Evolutionary conservation across 2,113 vertebrate species (phyloP).

Genomic region (Cercopithecus mona): DNA sequence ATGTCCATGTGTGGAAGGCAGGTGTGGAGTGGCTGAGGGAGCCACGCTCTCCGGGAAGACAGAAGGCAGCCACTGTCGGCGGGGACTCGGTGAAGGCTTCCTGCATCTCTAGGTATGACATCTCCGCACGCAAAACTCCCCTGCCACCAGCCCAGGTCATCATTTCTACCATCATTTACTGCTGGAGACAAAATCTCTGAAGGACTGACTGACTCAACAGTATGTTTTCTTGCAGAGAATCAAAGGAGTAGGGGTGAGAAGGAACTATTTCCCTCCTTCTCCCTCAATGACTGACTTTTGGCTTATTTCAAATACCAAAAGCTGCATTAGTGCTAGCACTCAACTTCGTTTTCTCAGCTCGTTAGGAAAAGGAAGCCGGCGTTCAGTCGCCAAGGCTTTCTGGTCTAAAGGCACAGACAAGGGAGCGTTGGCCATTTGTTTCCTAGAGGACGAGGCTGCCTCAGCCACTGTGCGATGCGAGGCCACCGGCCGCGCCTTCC

Average conservation of each 20-base stretch:
- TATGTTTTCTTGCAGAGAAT: fast-evolving
- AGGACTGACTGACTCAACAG: fast-evolving
- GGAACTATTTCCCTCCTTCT: fast-evolving
- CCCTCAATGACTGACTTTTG: no score
- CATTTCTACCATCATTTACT: neutral
- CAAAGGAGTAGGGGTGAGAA: neutral
- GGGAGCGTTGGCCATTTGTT: no score
- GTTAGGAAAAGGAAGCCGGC: no score
- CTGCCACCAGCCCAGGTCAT: no score
- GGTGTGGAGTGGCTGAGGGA: neutral
- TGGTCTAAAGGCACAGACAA: neutral
- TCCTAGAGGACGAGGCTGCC: no score
- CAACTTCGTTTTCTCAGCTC: fast-evolving
- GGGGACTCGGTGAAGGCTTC: neutral
- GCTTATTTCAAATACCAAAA: neutral
- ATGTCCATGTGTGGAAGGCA: fast-evolving
- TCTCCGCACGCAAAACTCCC: neutral
- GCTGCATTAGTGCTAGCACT: fast-evolving
- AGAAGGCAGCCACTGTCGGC: fast-evolving
- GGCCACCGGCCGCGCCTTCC: neutral
- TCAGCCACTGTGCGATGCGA: neutral
- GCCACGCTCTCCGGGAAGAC: fast-evolving
- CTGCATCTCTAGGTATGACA: neutral
- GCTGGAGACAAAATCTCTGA: fast-evolving
- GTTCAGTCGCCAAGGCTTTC: neutral